A percentile compares a stretch with the other conserved stretches of the same genome.
phyloP scores from a whole-genome alignment of 1,140 invertebrate genomes.

The Drosophila ananassae region DNA sequence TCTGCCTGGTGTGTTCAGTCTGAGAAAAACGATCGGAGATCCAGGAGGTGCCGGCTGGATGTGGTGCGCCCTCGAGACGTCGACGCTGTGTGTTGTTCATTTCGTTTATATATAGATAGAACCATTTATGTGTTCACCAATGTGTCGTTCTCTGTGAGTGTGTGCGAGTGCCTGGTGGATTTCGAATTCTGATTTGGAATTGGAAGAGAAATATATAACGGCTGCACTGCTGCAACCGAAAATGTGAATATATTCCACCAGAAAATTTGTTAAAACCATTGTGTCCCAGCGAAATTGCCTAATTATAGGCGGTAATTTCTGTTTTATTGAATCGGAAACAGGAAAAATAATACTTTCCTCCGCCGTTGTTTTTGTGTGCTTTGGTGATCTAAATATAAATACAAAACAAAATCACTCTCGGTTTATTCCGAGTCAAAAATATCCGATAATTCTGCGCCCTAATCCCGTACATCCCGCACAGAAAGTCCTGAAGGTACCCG shows the following conservation, averaged over 20 bases:
- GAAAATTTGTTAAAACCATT: slow-evolving; percentile 39
- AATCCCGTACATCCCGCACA: slow-evolving; percentile 29
- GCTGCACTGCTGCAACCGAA: slow-evolving; percentile 23
- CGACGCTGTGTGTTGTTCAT: slow-evolving; percentile 66
- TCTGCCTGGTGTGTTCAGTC: slow-evolving; percentile 64
- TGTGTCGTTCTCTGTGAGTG: slow-evolving; percentile 41
- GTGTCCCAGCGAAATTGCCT: slow-evolving; percentile 30
- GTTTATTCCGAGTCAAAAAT: slow-evolving; percentile 41
- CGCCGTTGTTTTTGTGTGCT: slow-evolving; percentile 33
- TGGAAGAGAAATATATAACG: slow-evolving; percentile 23
- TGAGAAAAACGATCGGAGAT: slow-evolving; percentile 84
- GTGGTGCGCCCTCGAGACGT: slow-evolving; percentile 62
- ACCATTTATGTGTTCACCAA: slow-evolving; percentile 49
- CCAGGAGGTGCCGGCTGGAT: slow-evolving; percentile 83
- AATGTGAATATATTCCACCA: slow-evolving; percentile 41
- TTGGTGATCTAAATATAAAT: slow-evolving; percentile 64
- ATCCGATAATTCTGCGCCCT: slow-evolving; percentile 27
- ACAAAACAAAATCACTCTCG: slow-evolving; percentile 33
- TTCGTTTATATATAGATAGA: slow-evolving; percentile 78
- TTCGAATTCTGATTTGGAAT: slow-evolving; percentile 36
- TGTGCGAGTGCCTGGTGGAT: slow-evolving; percentile 44
- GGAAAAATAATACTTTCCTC: slow-evolving; percentile 25
- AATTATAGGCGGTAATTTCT: slow-evolving; percentile 36
- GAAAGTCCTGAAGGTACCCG: slow-evolving; percentile 53
- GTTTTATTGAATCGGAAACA: slow-evolving; percentile 18